Base-by-base conservation (phyloP, 2,113 vertebrate species). In the Limnothrissa miodon region DNA sequence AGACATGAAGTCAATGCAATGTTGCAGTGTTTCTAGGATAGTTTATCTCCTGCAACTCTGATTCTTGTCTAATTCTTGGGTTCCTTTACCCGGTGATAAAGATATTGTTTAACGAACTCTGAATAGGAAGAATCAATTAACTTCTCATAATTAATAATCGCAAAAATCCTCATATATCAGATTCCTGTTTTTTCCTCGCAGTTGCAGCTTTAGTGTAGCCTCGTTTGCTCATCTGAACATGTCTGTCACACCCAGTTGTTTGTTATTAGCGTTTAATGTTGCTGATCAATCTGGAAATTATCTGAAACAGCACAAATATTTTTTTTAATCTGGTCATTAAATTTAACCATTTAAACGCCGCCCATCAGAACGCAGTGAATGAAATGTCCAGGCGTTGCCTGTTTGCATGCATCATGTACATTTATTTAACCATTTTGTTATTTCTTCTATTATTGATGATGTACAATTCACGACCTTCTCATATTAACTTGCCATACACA, bases 171-270 rank as follows among this genome's bases (percentile, higher is more conserved):
- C 13, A 33, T 66, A 66, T 33, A 66, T 66, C 8, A 66, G 59
- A 66, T 66, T 33, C 1, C 25, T 66, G n/a, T 66, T 33, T 10
- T 66, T 66, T 56, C 0, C 17, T 23, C 21, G 19, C 21, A 59
- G 3, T 66, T 25, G 29, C n/a, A 66, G 10, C 9, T 33, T 9
- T 13, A 66, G 7, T 66, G 59, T 66, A 3, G n/a, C 29, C 11
- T 66, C 1, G 11, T 53, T 11, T 9, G 25, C 11, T 33, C 25
- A 25, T 66, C 59, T 29, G 59, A 66, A 66, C 59, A 33, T 15
- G 59, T 66, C n/a, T 66, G 59, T 66, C 59, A 66, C 59, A 66
- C 59, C 59, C 59, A 66, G 25, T 59, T 59, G 56, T 59, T 15
- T 25, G 56, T 59, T 59, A 25, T 25, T n/a, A 21, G 5, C n/a